Percentiles rank a stretch among this genome's conserved stretches.
phyloP scores from a whole-genome alignment of 2,888 invertebrate genomes.

The Boloria euphrosyne region DNA sequence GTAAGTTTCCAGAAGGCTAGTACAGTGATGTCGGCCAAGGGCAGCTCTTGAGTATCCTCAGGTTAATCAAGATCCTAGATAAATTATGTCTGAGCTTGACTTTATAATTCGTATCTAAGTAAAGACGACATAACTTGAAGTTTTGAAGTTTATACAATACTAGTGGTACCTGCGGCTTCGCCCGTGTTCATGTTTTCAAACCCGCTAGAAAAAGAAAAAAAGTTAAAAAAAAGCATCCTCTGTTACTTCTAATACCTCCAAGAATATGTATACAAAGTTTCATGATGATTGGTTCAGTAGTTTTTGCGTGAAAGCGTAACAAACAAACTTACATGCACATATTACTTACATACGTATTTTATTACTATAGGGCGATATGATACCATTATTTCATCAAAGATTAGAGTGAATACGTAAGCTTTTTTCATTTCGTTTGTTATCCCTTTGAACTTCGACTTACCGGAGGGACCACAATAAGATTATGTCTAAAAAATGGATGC shows the following conservation, averaged over 20 bases:
- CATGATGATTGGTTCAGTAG: no score
- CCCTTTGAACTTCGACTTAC: conserved; percentile 17
- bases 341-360: no score
- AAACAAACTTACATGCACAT: no score
- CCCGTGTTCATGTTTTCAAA: no score
- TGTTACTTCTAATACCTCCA: no score
- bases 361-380: background rate
- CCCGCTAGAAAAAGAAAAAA: no score
- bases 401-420: background rate
- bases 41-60: conserved; percentile 30
- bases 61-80: conserved; percentile 25
- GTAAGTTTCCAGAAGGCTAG: conserved; percentile 29
- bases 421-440: conserved; percentile 18
- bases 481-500: conserved; percentile 23
- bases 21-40: conserved; percentile 38
- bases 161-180: no score
- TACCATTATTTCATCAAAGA: background rate
- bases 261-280: no score
- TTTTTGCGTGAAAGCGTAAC: no score
- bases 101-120: background rate
- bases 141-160: background rate
- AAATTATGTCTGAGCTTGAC: conserved; percentile 15
- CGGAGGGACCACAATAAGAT: conserved; percentile 21
- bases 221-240: no score
- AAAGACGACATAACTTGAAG: background rate